These are phyloP conservation scores for Camelus bactrianus DNA, from an alignment of 2,113 vertebrate genomes.

Conservation along the genomic window DNA sequence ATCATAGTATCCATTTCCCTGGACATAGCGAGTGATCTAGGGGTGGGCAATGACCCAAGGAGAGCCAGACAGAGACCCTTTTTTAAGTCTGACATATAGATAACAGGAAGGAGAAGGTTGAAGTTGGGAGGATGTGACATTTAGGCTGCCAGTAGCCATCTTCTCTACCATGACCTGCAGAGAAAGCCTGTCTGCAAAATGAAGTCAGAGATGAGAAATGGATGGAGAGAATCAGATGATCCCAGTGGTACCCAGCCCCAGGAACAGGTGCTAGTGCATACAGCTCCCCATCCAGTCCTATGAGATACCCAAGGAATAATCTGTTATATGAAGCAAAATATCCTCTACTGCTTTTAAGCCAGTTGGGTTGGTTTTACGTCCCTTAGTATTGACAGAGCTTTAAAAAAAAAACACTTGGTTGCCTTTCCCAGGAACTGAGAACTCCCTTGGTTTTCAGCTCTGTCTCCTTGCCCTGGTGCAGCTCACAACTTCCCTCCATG, in stretches of 20 bases:
- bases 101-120: background rate
- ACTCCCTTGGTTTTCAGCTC: background rate
- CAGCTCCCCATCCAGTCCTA: background rate
- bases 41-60: background rate
- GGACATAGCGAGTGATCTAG: background rate
- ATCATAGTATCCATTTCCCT: background rate
- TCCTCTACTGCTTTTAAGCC: background rate
- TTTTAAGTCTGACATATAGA: background rate
- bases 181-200: background rate
- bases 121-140: background rate
- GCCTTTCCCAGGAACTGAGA: background rate
- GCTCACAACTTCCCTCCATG: background rate
- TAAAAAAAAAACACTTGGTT: background rate
- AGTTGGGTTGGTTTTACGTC: background rate
- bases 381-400: background rate
- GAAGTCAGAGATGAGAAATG: background rate
- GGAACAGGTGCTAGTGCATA: background rate
- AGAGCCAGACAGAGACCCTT: background rate
- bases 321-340: background rate
- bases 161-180: background rate
- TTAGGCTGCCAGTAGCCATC: background rate
- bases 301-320: no score
- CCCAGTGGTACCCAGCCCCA: fast-evolving
- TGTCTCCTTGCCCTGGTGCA: background rate
- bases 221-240: background rate